Base-by-base conservation (phyloP, 2,797 vertebrate species). In the Philypnodon macrostomus region DNA sequence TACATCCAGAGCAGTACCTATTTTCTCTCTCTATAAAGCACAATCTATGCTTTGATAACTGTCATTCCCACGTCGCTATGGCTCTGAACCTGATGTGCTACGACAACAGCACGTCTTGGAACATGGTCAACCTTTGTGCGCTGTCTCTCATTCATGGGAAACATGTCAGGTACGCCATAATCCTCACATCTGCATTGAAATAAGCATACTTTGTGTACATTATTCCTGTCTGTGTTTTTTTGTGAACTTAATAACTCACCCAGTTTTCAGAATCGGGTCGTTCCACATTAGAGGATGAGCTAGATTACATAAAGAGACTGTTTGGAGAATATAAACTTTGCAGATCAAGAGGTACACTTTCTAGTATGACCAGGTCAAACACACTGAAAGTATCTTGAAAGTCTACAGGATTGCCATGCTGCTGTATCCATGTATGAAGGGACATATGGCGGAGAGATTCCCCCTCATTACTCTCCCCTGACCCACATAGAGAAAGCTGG, bases 41-140 rank as follows among this genome's bases (percentile, higher is more conserved):
- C 85, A 98, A 95, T 61, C 89, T 99, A 33, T 98, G 95, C 85
- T 94, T 95, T 62, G 96, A 99, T 75, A 99, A 98, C 84, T 99
- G 97, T 80, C 95, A 98, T 81, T 99, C 95, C 8, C 96, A 99
- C 0, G 97, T 99, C n/a, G 95, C 96, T 4, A 85, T 96, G 92
- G 95, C 96, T 46, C 92, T 99, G 73, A 99, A 99, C 77, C 80
- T 98, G 19, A 98, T 99, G 96, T 89, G 76, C 14, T 98, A 99
- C 0, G 86, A 95, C 63, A 97, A 97, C 85, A 92, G 93, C 86
- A 89, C 90, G 2, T 94, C 90, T 24, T 99, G 97, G 95, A 98
- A 98, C 87, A 98, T 99, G 97, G 85, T 95, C 62, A 96, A 95
- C 1, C 90, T 99, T 51, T 97, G 95, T 75, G 74, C 88, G 67